phyloP scores from a whole-genome alignment of 2,797 vertebrate genomes.

The Alosa sapidissima region DNA sequence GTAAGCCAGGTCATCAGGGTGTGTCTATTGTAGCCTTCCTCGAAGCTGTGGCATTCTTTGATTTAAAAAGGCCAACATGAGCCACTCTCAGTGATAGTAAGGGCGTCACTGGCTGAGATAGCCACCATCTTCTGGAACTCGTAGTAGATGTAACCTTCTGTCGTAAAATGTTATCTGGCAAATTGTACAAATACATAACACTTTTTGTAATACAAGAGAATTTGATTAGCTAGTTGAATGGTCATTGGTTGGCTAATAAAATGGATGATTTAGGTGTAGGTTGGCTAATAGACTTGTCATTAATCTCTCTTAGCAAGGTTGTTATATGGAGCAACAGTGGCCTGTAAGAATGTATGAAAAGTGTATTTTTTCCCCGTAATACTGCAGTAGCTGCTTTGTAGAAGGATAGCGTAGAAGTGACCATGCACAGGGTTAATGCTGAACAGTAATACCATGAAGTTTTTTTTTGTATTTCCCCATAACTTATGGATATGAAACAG shows the following conservation, averaged over 20 bases:
- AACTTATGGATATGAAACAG: conserved; percentile 9
- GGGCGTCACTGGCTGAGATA: conserved; percentile 12
- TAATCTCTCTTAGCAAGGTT: neutral
- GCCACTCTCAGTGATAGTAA: neutral
- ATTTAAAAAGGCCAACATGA: neutral
- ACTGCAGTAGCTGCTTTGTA: conserved; percentile 4
- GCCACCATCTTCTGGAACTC: neutral
- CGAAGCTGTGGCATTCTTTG: neutral
- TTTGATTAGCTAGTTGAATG: neutral
- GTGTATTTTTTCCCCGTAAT: neutral
- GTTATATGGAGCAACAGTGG: neutral
- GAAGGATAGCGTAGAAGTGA: neutral
- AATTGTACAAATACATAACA: conserved; percentile 5
- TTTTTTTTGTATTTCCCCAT: neutral
- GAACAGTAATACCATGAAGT: neutral
- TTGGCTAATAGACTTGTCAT: neutral
- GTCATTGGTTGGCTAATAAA: neutral
- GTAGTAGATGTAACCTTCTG: neutral
- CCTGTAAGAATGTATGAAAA: neutral
- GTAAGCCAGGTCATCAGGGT: neutral
- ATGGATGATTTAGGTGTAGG: neutral
- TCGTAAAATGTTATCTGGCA: neutral
- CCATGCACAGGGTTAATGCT: conserved; percentile 15
- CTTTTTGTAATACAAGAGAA: neutral
- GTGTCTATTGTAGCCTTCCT: neutral